Percentiles rank a stretch among this genome's conserved stretches.
These are phyloP conservation scores for Orestias chungarensis DNA, from an alignment of 2,797 vertebrate species.

Conservation along the genomic window DNA sequence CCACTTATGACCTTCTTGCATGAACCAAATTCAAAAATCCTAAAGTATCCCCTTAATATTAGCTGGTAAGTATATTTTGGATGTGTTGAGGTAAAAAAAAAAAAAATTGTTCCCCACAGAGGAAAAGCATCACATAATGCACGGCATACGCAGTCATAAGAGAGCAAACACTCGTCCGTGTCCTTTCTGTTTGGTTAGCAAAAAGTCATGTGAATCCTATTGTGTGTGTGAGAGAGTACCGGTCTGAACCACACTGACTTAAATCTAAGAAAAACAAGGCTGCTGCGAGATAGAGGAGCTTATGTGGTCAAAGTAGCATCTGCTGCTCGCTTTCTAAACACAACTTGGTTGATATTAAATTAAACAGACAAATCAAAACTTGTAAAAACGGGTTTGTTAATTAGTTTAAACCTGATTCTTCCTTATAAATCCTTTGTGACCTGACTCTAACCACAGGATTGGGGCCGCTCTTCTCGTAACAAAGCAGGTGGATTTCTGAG, in stretches of 20 bases:
- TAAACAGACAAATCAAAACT: neutral
- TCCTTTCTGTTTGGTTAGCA: slow-evolving; percentile 60
- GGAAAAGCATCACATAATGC: neutral
- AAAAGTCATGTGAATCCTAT: slow-evolving; percentile 68
- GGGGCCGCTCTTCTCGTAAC: neutral
- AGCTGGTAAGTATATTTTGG: neutral
- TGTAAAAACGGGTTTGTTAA: neutral
- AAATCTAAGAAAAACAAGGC: slow-evolving; percentile 16
- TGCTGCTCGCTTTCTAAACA: neutral
- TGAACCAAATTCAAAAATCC: neutral
- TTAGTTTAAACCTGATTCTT: neutral
- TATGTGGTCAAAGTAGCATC: neutral
- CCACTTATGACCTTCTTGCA: neutral
- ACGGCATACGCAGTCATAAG: neutral
- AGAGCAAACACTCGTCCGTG: neutral
- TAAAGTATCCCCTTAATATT: neutral
- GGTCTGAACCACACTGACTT: slow-evolving; percentile 39
- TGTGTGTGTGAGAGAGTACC: slow-evolving; percentile 33
- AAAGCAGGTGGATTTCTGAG: neutral
- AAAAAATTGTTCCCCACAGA: no score
- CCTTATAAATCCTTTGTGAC: neutral
- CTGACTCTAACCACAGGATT: neutral
- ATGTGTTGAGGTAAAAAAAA: neutral
- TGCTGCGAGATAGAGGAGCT: neutral
- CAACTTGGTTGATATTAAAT: neutral